phyloP scores from a whole-genome alignment of 1,140 invertebrate species.

The Megalopta genalis region DNA sequence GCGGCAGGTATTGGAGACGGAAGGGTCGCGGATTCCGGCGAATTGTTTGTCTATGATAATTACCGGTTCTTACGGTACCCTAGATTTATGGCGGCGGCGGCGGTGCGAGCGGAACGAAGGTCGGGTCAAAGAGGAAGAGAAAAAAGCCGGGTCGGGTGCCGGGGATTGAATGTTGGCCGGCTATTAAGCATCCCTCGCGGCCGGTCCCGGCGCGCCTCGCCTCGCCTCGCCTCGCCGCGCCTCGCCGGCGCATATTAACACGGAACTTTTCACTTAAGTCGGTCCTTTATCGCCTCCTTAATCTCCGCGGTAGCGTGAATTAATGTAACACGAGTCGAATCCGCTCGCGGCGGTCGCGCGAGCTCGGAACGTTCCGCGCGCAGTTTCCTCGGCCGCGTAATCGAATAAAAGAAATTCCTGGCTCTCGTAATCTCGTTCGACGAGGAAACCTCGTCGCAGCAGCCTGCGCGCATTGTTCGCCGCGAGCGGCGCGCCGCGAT shows the following conservation, averaged over 20 bases:
- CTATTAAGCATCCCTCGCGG: constrained; percentile 44
- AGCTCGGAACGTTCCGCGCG: too few species aligned
- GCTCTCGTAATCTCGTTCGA: too few species aligned
- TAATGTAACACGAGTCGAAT: not conserved
- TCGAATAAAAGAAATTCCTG: too few species aligned
- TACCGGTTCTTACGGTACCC: constrained; percentile 9
- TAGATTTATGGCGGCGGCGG: constrained; percentile 12
- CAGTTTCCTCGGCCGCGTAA: too few species aligned
- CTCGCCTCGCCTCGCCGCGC: constrained; percentile 25
- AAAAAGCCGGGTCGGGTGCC: constrained; percentile 22
- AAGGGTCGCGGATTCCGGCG: not conserved
- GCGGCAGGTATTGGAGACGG: not conserved
- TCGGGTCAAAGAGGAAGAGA: constrained; percentile 4
- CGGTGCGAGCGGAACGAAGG: constrained; percentile 10
- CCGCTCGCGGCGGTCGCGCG: not conserved
- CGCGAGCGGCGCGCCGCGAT: too few species aligned
- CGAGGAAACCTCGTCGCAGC: too few species aligned
- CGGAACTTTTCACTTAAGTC: constrained; percentile 51
- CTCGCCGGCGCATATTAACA: constrained; percentile 52
- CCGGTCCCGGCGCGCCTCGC: not conserved
- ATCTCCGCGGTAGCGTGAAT: not conserved
- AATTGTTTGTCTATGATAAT: constrained; percentile 28
- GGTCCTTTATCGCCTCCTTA: constrained; percentile 25
- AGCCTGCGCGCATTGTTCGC: too few species aligned
- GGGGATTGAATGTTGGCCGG: constrained; percentile 47